Percentiles rank a stretch among this genome's conserved stretches.
phyloP scores from a whole-genome alignment of 1,140 invertebrate species.

The Sycobia sp. region DNA sequence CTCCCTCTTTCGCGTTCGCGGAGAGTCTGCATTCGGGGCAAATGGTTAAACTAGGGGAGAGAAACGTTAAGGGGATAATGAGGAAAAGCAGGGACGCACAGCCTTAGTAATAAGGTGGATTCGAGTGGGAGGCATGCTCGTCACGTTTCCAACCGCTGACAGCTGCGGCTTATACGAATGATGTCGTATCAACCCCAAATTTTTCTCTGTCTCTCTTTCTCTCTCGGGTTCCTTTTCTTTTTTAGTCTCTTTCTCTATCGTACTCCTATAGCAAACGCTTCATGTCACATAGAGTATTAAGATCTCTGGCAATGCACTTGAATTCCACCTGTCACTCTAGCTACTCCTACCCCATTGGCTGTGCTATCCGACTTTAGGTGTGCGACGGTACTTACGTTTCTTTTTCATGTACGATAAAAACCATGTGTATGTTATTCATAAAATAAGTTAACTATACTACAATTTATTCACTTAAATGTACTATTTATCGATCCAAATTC shows the following conservation, averaged over 20 bases:
- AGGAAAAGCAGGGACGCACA: constrained; percentile 54
- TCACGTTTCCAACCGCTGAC: constrained; percentile 61
- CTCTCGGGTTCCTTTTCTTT: too few relatives aligned
- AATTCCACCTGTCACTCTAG: constrained; percentile 53
- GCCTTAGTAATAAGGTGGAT: constrained; percentile 56
- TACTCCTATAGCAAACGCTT: constrained; percentile 51
- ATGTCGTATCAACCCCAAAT: constrained; percentile 62
- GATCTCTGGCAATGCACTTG: constrained; percentile 56
- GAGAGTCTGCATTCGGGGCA: neutral
- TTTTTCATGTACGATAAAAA: neutral
- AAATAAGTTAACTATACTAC: too few relatives aligned
- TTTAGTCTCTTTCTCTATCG: too few relatives aligned
- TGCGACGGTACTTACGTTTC: constrained; percentile 7
- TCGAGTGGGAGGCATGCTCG: constrained; percentile 53
- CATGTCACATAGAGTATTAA: constrained; percentile 55
- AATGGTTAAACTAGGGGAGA: constrained; percentile 32
- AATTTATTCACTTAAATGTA: too few relatives aligned
- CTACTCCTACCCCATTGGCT: neutral
- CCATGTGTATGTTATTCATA: too few relatives aligned
- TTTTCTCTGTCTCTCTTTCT: too few relatives aligned
- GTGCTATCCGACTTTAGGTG: too few relatives aligned
- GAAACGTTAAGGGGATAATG: constrained; percentile 61
- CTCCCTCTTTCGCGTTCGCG: constrained; percentile 12
- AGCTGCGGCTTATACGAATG: constrained; percentile 63
- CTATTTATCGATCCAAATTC: too few relatives aligned